Evolutionary conservation across 2,113 vertebrate genomes (phyloP), one percentile per base, ranked within the genome.

Genomic region (Corythaixoides concolor): DNA sequence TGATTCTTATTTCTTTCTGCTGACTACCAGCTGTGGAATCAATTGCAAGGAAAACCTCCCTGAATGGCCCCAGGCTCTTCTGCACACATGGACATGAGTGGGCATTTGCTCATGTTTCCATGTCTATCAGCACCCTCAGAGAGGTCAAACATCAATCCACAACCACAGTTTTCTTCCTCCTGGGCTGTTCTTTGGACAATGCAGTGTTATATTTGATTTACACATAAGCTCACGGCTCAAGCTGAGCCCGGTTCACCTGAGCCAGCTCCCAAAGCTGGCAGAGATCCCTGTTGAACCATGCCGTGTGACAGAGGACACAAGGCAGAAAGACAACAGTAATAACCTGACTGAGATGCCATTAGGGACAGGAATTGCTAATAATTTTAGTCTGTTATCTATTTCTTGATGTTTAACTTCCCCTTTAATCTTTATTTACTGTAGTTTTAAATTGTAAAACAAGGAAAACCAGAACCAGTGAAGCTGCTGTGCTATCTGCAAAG

Each of bases 11-110:
- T 93, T 56, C 55, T 90, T 83, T 33, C 41, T 60, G 53, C 49
- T 66, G 85, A 11, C 32, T 89, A 9, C 58, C 68, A 66, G 60
- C 59, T 55, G 21, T 75, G 73, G 73, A 37, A 81, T 66, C 52
- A 53, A 70, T 14, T 41, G 55, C 37, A 37, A 74, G 20, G 45
- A 22, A 39, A 56, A n/a, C 28, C 27, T 78, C 56, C 28, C 58
- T 26, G 49, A 24, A 68, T 22, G 20, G 33, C n/a, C 39, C 23
- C 53, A 32, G 68, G 72, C 50, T 68, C 59, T 66, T 15, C 73
- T 74, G 27, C 49, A 2, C 3, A 17, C 12, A 7, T 0, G 2
- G 35, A 9, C 5, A 8, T 23, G 28, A 73, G 15, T 3, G n/a
- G 23, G 11, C 27, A 47, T 47, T 75, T 59, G 23, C 67, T 41